Percentiles rank a stretch among this genome's conserved stretches.
Evolutionary conservation across 1,140 invertebrate genomes (phyloP).

Genomic region (Dendrolimus punctatus): DNA sequence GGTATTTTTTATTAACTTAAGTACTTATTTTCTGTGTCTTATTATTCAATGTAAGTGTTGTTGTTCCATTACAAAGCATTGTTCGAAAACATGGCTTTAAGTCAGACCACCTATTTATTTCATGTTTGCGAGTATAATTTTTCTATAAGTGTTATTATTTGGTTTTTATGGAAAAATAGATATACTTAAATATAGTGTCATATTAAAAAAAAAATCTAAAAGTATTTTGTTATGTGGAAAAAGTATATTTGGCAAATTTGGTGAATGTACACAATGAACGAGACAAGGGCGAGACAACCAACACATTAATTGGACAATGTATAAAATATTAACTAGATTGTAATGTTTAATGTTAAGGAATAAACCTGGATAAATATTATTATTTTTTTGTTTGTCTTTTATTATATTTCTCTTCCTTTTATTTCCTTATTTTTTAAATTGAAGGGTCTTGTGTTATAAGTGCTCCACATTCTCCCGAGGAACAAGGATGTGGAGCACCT

Average conservation of each 20-base stretch:
- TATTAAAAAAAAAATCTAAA: background rate
- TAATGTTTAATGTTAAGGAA: constrained; percentile 67
- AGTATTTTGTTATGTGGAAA: constrained; percentile 5
- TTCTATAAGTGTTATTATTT: constrained; percentile 6
- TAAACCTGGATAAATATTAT: constrained; percentile 69
- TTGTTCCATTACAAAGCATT: background rate
- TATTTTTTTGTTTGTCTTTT: constrained; percentile 60
- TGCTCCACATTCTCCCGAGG: no score
- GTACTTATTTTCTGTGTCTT: constrained; percentile 10
- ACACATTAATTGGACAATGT: constrained; percentile 61
- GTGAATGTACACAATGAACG: constrained; percentile 30
- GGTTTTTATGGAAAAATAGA: no score
- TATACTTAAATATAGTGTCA: no score
- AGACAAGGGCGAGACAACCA: constrained; percentile 42
- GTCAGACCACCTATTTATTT: constrained; percentile 29
- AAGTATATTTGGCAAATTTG: constrained; percentile 2
- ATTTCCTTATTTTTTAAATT: constrained; percentile 16
- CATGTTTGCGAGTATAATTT: constrained; percentile 3
- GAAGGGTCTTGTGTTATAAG: no score
- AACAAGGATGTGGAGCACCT: no score
- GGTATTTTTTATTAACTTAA: constrained; percentile 31
- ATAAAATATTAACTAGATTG: constrained; percentile 67
- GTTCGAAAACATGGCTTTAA: constrained; percentile 28
- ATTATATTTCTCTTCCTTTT: constrained; percentile 39
- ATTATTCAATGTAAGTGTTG: constrained; percentile 5